These are phyloP conservation scores for Eupithecia subumbrata DNA, from an alignment of 2,888 invertebrate species.

Conservation along the genomic window DNA sequence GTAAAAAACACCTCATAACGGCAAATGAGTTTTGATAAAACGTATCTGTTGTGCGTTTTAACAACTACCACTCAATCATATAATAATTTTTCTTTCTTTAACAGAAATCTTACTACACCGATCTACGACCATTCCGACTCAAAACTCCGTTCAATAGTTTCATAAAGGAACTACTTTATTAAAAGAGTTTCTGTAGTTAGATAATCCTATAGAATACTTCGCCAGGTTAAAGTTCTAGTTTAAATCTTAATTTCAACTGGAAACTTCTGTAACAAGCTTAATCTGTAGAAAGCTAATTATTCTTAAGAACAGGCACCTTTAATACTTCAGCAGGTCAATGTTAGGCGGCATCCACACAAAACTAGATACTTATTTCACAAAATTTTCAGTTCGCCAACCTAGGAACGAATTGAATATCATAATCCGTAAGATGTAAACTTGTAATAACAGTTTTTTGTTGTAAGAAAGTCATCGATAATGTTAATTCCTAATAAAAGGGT, in stretches of 20 bases:
- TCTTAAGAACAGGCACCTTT: slow-evolving; percentile 43
- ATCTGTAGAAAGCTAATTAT: slow-evolving; percentile 47
- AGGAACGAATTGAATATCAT: neutral
- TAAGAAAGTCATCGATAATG: neutral
- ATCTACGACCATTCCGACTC: neutral
- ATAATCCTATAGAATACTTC: slow-evolving; percentile 9
- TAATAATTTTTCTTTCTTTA: neutral
- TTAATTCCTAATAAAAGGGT: neutral
- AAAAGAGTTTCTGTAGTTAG: neutral
- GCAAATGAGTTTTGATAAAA: neutral
- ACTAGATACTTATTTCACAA: neutral
- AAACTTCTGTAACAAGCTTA: slow-evolving; percentile 44
- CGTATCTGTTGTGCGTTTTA: neutral
- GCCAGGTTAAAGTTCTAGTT: slow-evolving; percentile 32
- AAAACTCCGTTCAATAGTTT: neutral
- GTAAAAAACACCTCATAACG: too few relatives aligned
- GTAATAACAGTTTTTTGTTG: neutral
- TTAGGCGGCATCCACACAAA: neutral
- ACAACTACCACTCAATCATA: too few relatives aligned
- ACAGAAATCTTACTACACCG: neutral
- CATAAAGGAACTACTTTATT: neutral
- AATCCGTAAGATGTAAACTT: neutral
- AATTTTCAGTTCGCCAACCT: neutral
- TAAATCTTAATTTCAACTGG: slow-evolving; percentile 38
- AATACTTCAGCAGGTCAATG: slow-evolving; percentile 27